phyloP scores from a whole-genome alignment of 2,797 vertebrate species.

The Muscicapa striata region DNA sequence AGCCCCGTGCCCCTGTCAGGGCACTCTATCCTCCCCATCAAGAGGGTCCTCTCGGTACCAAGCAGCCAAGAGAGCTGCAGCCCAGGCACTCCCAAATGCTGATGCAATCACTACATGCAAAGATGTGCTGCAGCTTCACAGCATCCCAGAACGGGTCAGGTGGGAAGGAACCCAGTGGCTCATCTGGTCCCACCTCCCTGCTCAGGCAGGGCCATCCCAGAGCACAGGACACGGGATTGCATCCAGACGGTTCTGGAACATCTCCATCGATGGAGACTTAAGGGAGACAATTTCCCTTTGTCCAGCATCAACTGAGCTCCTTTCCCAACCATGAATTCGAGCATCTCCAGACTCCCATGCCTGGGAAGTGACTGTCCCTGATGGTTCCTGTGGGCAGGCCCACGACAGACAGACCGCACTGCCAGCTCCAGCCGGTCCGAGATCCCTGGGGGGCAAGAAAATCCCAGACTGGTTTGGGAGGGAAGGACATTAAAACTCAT shows the following conservation, averaged over 20 bases:
- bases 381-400: neutral
- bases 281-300: neutral
- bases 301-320: neutral
- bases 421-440: neutral
- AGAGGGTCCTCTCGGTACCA: neutral
- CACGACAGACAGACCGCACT: accelerated
- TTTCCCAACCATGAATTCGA: neutral
- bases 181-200: neutral
- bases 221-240: neutral
- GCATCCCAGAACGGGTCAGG: neutral
- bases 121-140: neutral
- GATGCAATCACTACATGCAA: accelerated
- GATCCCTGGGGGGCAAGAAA: neutral
- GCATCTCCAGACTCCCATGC: neutral
- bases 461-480: neutral
- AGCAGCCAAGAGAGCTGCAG: neutral
- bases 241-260: neutral
- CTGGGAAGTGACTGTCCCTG: neutral
- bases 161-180: neutral
- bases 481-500: neutral
- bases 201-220: neutral
- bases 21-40: neutral
- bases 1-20: neutral
- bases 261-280: neutral
- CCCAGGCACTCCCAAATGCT: neutral